phyloP scores from a whole-genome alignment of 2,888 invertebrate genomes.

The Nemotelus pantherinus region DNA sequence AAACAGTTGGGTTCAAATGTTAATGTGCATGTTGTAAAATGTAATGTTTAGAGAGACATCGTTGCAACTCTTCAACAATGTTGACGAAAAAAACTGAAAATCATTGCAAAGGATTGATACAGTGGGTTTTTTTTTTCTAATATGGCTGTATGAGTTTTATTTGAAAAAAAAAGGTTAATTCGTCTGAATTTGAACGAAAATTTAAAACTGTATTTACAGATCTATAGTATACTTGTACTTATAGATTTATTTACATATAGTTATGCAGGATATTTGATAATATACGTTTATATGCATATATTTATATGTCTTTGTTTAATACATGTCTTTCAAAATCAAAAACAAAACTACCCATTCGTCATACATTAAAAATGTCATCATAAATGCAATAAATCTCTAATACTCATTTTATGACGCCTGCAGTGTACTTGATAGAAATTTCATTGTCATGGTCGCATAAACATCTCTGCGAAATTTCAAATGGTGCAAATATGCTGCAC shows the following conservation, averaged over 20 bases:
- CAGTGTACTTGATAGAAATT: slow-evolving; percentile 17
- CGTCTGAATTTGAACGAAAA: no score
- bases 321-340: not conserved
- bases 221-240: no score
- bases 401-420: slow-evolving; percentile 15
- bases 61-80: not conserved
- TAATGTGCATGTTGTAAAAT: not conserved
- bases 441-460: slow-evolving; percentile 1
- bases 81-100: not conserved
- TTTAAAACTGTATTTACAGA: no score
- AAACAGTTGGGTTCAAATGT: not conserved
- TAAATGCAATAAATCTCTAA: slow-evolving; percentile 10
- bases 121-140: no score
- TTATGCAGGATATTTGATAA: no score
- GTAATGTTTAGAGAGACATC: not conserved
- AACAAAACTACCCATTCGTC: not conserved
- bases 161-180: no score
- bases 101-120: not conserved
- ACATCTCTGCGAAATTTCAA: no score
- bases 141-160: no score
- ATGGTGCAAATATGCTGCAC: not conserved
- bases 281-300: no score
- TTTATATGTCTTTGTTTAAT: no score
- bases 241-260: no score
- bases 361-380: not conserved